Percentiles rank a stretch among this genome's conserved stretches.
Evolutionary conservation across 2,888 invertebrate species (phyloP).

Genomic region (Watsonalla cultraria): DNA sequence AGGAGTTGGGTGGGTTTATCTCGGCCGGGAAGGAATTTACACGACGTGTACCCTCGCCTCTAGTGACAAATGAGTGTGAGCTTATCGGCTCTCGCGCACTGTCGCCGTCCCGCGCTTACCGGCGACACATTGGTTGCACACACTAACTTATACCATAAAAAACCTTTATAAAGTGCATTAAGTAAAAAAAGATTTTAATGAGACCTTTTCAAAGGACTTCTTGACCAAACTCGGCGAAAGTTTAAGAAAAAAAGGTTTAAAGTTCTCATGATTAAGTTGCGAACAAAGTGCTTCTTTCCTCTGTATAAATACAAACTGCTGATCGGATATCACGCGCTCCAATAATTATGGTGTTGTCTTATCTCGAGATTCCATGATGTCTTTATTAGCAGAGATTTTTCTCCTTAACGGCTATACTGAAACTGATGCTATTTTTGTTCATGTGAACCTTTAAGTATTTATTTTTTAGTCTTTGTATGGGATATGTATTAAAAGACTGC

Average conservation of each 20-base stretch:
- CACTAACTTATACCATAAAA: constrained; percentile 24
- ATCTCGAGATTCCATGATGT: constrained; percentile 61
- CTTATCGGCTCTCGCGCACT: constrained; percentile 53
- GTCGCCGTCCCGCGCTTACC: constrained; percentile 43
- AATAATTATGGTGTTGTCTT: constrained; percentile 58
- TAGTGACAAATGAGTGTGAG: constrained; percentile 71
- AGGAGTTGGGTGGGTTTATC: constrained; percentile 63
- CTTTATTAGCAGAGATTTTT: constrained; percentile 55
- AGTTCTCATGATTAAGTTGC: constrained; percentile 38
- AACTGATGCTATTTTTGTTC: background rate
- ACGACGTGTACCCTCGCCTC: constrained; percentile 58
- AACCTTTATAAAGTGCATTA: constrained; percentile 25
- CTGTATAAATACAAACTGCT: constrained; percentile 37
- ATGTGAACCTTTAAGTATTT: background rate
- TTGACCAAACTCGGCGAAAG: constrained; percentile 10
- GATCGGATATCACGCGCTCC: constrained; percentile 45
- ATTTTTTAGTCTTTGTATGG: too few relatives aligned
- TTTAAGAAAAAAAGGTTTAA: constrained; percentile 27
- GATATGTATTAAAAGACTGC: too few relatives aligned
- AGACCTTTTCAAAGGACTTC: constrained; percentile 43
- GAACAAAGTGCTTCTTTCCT: constrained; percentile 34
- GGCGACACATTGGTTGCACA: constrained; percentile 35
- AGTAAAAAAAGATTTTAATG: constrained; percentile 48
- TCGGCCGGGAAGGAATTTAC: constrained; percentile 63
- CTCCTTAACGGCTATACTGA: background rate